These are phyloP conservation scores for Eumacrocentrus americanus DNA, from an alignment of 2,888 invertebrate species.

Conservation along the genomic window DNA sequence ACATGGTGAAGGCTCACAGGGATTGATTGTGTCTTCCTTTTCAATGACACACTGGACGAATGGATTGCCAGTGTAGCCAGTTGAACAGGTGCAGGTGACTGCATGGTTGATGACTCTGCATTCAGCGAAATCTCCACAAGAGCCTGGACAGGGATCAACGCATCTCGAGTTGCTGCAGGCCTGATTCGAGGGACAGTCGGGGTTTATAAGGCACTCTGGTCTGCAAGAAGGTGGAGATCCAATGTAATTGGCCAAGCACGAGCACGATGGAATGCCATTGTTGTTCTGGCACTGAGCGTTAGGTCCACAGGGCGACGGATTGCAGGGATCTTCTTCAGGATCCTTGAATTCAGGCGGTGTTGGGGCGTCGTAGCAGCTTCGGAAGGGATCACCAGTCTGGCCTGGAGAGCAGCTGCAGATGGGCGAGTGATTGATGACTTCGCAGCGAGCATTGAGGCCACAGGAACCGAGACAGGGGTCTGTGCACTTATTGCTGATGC, in stretches of 20 bases:
- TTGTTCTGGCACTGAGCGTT: constrained; percentile 75
- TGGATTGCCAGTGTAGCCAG: constrained; percentile 81
- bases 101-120: constrained; percentile 81
- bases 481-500: constrained; percentile 73
- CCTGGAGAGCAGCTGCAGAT: constrained; percentile 62
- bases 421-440: constrained; percentile 64
- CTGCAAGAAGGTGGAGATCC: constrained; percentile 83
- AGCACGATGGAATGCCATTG: constrained; percentile 74
- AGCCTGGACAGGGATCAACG: constrained; percentile 81
- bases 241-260: constrained; percentile 77
- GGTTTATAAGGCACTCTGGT: constrained; percentile 82
- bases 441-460: constrained; percentile 64
- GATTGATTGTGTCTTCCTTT: constrained; percentile 69
- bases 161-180: constrained; percentile 84
- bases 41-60: constrained; percentile 77
- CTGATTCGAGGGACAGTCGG: constrained; percentile 77
- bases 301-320: constrained; percentile 82
- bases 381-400: constrained; percentile 77
- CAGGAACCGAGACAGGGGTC: constrained; percentile 67
- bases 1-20: constrained; percentile 87
- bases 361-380: constrained; percentile 71
- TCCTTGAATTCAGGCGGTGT: constrained; percentile 56
- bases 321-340: constrained; percentile 69
- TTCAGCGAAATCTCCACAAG: constrained; percentile 80
- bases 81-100: constrained; percentile 79